Percentiles rank a stretch among this genome's conserved stretches.
These are phyloP conservation scores for Drosophila lacteicornis DNA, from an alignment of 1,140 invertebrate species.

Conservation along the genomic window DNA sequence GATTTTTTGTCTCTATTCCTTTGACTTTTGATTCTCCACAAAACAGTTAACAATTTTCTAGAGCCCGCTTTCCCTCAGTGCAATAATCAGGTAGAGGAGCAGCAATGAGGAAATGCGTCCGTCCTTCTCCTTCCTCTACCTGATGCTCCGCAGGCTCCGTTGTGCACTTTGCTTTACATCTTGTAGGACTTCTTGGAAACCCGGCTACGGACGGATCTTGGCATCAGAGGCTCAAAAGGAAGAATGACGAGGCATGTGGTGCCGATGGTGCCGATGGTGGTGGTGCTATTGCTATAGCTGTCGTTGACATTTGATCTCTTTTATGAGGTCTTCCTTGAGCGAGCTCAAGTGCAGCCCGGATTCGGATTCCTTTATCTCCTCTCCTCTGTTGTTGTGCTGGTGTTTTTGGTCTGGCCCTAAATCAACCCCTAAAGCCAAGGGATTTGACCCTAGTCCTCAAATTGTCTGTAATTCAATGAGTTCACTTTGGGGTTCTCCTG, in stretches of 20 bases:
- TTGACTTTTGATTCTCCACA: not conserved
- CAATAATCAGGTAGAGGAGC: constrained; percentile 56
- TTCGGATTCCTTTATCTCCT: constrained; percentile 43
- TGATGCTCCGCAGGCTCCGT: constrained; percentile 42
- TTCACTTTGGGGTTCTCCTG: constrained; percentile 23
- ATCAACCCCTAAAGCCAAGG: constrained; percentile 52
- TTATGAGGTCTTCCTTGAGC: constrained; percentile 71
- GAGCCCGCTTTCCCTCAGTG: constrained; percentile 20
- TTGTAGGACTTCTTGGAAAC: constrained; percentile 78
- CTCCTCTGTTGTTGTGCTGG: constrained; percentile 1
- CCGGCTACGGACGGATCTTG: constrained; percentile 22
- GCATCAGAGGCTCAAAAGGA: constrained; percentile 34
- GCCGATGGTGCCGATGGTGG: constrained; percentile 25
- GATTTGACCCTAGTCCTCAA: constrained; percentile 49
- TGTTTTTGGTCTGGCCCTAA: constrained; percentile 41
- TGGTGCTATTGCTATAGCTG: constrained; percentile 26
- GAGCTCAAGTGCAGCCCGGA: constrained; percentile 44
- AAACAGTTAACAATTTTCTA: not conserved
- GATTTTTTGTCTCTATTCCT: too few species aligned
- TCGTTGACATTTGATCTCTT: constrained; percentile 81
- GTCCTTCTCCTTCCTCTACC: constrained; percentile 26
- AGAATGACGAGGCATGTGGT: constrained; percentile 54
- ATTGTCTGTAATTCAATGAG: constrained; percentile 52
- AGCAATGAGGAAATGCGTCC: constrained; percentile 72
- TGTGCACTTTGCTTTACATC: constrained; percentile 78